phyloP scores from a whole-genome alignment of 2,113 vertebrate species.

The Crotophaga sulcirostris region DNA sequence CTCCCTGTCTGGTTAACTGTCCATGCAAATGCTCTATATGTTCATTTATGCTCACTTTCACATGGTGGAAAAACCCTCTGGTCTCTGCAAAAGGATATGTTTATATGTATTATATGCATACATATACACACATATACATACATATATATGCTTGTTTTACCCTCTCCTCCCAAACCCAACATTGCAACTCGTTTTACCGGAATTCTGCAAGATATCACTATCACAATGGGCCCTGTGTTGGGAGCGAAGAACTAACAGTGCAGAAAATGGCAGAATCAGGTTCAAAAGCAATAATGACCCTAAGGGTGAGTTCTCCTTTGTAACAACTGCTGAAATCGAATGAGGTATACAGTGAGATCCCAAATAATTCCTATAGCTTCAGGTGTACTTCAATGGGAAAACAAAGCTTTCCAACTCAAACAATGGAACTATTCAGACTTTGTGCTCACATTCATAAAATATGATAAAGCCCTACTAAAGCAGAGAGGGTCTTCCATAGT shows the following conservation, averaged over 20 bases:
- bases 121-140: too few species aligned
- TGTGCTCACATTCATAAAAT: slow-evolving; percentile 49
- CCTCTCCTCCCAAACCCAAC: neutral
- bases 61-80: neutral
- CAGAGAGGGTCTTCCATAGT: slow-evolving; percentile 23
- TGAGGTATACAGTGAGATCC: neutral
- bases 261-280: neutral
- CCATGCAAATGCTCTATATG: neutral
- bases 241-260: neutral
- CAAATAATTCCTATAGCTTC: neutral
- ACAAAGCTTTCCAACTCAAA: slow-evolving; percentile 35
- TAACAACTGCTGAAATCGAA: neutral
- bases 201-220: neutral
- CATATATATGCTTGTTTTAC: neutral
- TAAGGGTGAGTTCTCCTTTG: neutral
- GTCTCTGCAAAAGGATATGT: neutral
- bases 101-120: too few species aligned
- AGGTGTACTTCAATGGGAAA: neutral
- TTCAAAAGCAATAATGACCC: neutral
- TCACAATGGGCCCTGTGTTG: neutral
- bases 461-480: slow-evolving; percentile 32
- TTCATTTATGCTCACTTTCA: neutral
- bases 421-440: slow-evolving; percentile 43
- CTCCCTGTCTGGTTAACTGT: neutral
- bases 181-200: neutral